Conservation (phyloP, 2,888 invertebrate species). For the Eledona agricola region DNA sequence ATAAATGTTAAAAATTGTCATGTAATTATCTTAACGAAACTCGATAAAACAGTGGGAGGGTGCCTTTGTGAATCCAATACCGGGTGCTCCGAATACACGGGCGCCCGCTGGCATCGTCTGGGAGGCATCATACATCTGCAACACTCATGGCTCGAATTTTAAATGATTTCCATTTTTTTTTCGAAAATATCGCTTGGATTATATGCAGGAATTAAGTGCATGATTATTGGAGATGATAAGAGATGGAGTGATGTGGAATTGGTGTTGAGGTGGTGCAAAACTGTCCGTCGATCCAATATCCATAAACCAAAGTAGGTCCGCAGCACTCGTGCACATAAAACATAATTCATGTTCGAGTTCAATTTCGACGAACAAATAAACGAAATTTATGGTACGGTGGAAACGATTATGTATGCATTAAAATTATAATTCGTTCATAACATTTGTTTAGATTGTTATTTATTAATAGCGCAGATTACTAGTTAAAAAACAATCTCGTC, state of each 20-base stretch:
- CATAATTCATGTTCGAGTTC: conserved; percentile 47
- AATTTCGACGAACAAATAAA: conserved; percentile 56
- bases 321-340: conserved; percentile 35
- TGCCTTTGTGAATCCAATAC: conserved; percentile 56
- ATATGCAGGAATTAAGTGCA: too few species aligned
- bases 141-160: too few species aligned
- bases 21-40: conserved; percentile 61
- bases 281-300: too few species aligned
- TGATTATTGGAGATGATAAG: conserved; percentile 1
- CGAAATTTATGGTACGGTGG: conserved; percentile 54
- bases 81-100: conserved; percentile 61
- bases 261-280: too few species aligned
- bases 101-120: conserved; percentile 55
- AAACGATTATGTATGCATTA: conserved; percentile 59
- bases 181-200: too few species aligned
- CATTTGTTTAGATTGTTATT: conserved; percentile 61
- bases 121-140: too few species aligned
- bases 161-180: too few species aligned
- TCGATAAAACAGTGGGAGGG: conserved; percentile 60
- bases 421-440: conserved; percentile 61
- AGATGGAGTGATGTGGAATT: neutral
- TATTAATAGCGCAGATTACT: conserved; percentile 56
- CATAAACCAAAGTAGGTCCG: conserved; percentile 32
- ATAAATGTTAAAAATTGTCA: too few species aligned
- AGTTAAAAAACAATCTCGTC: conserved; percentile 56